phyloP scores from a whole-genome alignment of 2,888 invertebrate genomes.

The Mesochorus sp. region DNA sequence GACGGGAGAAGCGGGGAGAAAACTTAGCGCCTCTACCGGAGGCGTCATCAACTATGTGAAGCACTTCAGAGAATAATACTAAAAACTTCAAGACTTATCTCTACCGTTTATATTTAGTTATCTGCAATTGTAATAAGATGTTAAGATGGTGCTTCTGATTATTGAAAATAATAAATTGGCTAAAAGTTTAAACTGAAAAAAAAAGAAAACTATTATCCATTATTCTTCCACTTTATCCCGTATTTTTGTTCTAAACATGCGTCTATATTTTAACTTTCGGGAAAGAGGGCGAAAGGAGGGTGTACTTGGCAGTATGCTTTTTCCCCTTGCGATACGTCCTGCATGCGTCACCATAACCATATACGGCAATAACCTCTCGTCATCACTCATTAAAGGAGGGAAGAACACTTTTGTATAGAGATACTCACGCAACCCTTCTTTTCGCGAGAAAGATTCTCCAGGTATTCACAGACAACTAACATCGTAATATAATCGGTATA shows the following conservation, averaged over 20 bases:
- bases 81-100: no score
- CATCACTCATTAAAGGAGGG: constrained; percentile 4
- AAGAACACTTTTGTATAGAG: constrained; percentile 10
- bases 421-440: constrained; percentile 3
- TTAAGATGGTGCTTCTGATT: no score
- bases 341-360: constrained; percentile 24
- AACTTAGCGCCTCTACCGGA: constrained; percentile 65
- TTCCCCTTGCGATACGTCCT: constrained; percentile 19
- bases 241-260: no score
- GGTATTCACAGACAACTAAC: background rate
- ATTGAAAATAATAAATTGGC: no score
- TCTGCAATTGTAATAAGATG: no score
- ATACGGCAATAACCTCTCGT: constrained; percentile 2
- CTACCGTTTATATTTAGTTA: no score
- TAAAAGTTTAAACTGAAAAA: no score
- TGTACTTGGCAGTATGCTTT: constrained; percentile 18
- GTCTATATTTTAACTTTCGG: no score
- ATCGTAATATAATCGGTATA: background rate
- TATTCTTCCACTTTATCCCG: no score
- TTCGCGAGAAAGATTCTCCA: constrained; percentile 18
- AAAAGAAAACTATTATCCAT: no score
- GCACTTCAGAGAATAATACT: no score
- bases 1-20: background rate
- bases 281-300: no score
- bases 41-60: constrained; percentile 73